Base-by-base conservation (phyloP, 1,140 invertebrate species). In the Pomacea maculata region DNA sequence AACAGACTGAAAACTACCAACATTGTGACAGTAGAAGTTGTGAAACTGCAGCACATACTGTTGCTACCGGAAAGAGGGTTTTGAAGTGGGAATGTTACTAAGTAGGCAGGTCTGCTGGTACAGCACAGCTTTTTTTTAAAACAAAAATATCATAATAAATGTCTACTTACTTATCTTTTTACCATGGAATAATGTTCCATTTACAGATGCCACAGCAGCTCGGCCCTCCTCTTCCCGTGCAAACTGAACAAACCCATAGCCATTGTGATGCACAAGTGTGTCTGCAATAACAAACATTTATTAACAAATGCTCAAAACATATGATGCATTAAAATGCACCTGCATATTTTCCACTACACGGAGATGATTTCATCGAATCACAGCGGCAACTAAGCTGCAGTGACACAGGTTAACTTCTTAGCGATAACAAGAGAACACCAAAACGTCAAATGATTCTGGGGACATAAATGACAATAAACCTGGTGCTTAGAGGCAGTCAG, bases 221-320 rank as follows among this genome's bases (percentile, higher is more conserved):
- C 94, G 93, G 10, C 95, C 96, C 88, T 94, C 92, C 34, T 93
- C 92, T 86, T 96, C 96, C 67, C 93, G 92, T 75, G 95, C 94
- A 92, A 95, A 97, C 86, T 97, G 96, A 11, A 97, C 94, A 91
- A 97, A 97, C 65, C 95, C 96, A 92, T 96, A 97, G 52, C 95
- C 94, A 85, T 94, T 93, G 84, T 96, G 85, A 81, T 88, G 87
- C 34, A 86, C 84, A 25, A 85, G 85, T n/a, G 85, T 78, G 75
- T 86, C 86, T 88, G 80, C 9, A 57, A 71, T 83, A 88, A 80
- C 74, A 77, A 80, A 81, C 45, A 34, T 80, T 2, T 67, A 63
- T 55, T 34, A 15, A 45, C 21, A 15, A 74, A 74, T 29, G 54
- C 11, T 21, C 29, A 74, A 54, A 74, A 74, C 21, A 74, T n/a